Evolutionary conservation across 2,888 invertebrate species (phyloP), one percentile per base, ranked within the genome.

Genomic region (Monoplex corrugatus): DNA sequence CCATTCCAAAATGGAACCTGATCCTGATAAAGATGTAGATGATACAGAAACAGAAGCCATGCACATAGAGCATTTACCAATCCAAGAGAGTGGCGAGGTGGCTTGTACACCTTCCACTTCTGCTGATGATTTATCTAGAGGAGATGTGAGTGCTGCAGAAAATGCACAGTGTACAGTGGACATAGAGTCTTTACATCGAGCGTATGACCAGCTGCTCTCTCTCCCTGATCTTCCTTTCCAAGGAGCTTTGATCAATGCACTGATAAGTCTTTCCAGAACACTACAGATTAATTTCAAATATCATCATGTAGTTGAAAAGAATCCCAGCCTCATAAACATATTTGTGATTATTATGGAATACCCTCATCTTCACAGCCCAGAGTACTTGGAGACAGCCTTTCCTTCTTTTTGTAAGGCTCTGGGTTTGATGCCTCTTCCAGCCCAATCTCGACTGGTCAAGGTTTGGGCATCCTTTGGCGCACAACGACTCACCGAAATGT

Each of bases 1-100:
- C 32, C 63, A 68, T 43, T 38, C 57, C 35, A 35, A 45, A 63
- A 45, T 50, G 84, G 83, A 89, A 95, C 97, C 97, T 92, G 98
- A 98, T 95, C 97, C 97, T 92, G 98, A 98, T 93, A 98, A 98
- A 96, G 98, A 98, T 95, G 97, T 98, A 93, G 98, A 98, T 50
- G 96, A 96, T 43, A 93, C 93, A 85, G 92, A 92, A 63, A n/a
- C 16, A 68, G 28, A 19, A 13, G 91, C 92, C 80, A 93, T 93
- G 43, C 97, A 68, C n/a, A 63, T 84, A 19, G 89, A 89, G 75
- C 72, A 45, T 35, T 45, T 44, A 28, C 50, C 85, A 16, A n/a
- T 72, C 1, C 88, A 85, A 40, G 88, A 89, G 72, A 44, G 50
- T 5, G 44, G 83, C 32, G 63, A n/a, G 6, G 32, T 63, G 16